A percentile compares a stretch with the other conserved stretches of the same genome.
Conservation (phyloP, 2,113 vertebrate species). For the Tamias sibiricus region DNA sequence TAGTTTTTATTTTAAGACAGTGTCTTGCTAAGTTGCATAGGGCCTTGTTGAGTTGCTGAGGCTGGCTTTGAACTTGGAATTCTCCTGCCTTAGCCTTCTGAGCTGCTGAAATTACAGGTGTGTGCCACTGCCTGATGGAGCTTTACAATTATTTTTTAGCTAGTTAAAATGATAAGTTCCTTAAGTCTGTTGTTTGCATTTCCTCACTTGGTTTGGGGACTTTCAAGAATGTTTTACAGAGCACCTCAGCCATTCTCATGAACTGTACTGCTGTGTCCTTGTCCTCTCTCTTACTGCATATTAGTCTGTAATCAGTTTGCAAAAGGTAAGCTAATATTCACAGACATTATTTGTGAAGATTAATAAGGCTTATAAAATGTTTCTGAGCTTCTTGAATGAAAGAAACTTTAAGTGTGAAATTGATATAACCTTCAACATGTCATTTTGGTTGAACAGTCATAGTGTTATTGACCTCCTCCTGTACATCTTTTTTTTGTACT, state of each 20-base stretch:
- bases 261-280: neutral
- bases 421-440: neutral
- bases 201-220: neutral
- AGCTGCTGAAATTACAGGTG: no score
- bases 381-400: slow-evolving; percentile 40
- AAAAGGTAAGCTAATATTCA: neutral
- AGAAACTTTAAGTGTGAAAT: slow-evolving; percentile 16
- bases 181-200: slow-evolving; percentile 15
- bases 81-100: no score
- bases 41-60: no score
- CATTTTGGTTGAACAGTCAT: neutral
- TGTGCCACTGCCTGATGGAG: no score
- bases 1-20: no score
- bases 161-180: neutral
- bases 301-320: neutral
- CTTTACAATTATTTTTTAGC: neutral
- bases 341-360: neutral
- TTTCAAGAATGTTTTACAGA: neutral
- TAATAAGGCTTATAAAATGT: neutral
- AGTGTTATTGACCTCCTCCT: neutral
- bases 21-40: no score
- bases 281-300: neutral
- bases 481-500: neutral
- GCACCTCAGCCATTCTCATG: neutral
- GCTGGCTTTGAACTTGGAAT: no score